These are phyloP conservation scores for Paedocypris sp. DNA, from an alignment of 2,113 vertebrate genomes.

Conservation along the genomic window DNA sequence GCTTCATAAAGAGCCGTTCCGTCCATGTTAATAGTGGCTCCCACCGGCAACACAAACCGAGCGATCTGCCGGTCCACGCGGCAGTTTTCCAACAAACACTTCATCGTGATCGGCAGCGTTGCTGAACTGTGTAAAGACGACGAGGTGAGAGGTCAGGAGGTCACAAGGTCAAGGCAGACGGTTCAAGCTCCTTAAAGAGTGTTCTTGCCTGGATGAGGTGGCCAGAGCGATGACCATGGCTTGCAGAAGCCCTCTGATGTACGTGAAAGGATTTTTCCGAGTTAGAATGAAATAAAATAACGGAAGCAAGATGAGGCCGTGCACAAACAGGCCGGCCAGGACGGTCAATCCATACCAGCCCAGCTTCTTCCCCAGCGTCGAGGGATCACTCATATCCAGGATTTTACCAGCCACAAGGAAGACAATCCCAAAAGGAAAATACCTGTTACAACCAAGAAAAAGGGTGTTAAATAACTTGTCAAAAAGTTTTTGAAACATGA, in stretches of 20 bases:
- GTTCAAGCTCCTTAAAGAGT: not conserved
- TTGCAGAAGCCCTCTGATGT: slow-evolving; percentile 73
- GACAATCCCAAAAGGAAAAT: slow-evolving; percentile 81
- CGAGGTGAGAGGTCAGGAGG: not conserved
- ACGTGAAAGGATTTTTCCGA: slow-evolving; percentile 71
- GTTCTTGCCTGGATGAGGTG: slow-evolving; percentile 73
- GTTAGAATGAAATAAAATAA: slow-evolving; percentile 70
- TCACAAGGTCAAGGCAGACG: not conserved
- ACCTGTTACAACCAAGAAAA: slow-evolving; percentile 52
- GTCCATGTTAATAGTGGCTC: slow-evolving; percentile 84
- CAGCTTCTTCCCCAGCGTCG: slow-evolving; percentile 64
- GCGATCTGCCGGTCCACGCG: slow-evolving; percentile 71
- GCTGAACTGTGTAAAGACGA: slow-evolving; percentile 62
- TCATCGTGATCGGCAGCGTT: slow-evolving; percentile 81
- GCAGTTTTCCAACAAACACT: slow-evolving; percentile 82
- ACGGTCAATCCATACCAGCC: slow-evolving; percentile 77
- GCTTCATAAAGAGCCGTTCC: slow-evolving; percentile 80
- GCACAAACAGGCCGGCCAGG: slow-evolving; percentile 65
- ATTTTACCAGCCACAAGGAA: slow-evolving; percentile 82
- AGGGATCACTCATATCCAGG: slow-evolving; percentile 77
- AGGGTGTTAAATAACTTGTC: not conserved
- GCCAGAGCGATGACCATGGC: slow-evolving; percentile 80
- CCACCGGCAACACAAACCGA: slow-evolving; percentile 74
- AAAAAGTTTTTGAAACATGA: too few species aligned
- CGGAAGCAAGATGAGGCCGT: slow-evolving; percentile 67